Evolutionary conservation across 1,140 invertebrate genomes (phyloP), one percentile per base, ranked within the genome.

Genomic region (Zaprionus tsacasi): DNA sequence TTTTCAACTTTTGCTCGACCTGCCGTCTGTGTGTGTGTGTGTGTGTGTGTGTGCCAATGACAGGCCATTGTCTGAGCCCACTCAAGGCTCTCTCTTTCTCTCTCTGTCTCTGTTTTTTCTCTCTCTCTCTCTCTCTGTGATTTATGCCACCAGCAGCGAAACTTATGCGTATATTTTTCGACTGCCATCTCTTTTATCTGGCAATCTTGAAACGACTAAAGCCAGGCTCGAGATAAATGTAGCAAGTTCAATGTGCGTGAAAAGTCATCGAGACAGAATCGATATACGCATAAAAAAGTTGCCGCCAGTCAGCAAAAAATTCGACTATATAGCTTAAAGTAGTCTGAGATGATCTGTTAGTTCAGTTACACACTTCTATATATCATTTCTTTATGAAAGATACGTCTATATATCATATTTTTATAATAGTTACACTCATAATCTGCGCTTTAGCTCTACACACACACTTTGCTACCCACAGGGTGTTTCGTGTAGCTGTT

Each of bases 21-120:
- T 38, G 27, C 33, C 65, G 15, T 7, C 61, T 57, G 36, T 65
- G 35, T 43, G 59, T 25, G 27, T 38, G 38, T 45, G n/a, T 6
- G 40, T 45, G 40, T 15, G n/a, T 55, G 25, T 43, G 25, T 40
- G 35, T 69, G 57, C 54, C 67, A 82, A 79, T 86, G 82, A 83
- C 70, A 76, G 83, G 70, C 78, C 81, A 87, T 87, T 87, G 85
- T 87, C 78, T 88, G 85, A 66, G 25, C 59, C 58, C 55, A 21
- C n/a, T n/a, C n/a, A n/a, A n/a, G 21, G 21, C n/a, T 10, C 73
- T 68, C 69, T 75, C 70, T 6, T 8, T 15, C 13, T 6, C 2
- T 17, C 7, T 13, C 40, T 17, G 2, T 5, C 6, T 7, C 2
- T 8, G 3, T 15, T 21, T 6, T 15, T 2, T 5, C n/a, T 15